phyloP scores from a whole-genome alignment of 2,888 invertebrate species.

The Invenusta paracnida region DNA sequence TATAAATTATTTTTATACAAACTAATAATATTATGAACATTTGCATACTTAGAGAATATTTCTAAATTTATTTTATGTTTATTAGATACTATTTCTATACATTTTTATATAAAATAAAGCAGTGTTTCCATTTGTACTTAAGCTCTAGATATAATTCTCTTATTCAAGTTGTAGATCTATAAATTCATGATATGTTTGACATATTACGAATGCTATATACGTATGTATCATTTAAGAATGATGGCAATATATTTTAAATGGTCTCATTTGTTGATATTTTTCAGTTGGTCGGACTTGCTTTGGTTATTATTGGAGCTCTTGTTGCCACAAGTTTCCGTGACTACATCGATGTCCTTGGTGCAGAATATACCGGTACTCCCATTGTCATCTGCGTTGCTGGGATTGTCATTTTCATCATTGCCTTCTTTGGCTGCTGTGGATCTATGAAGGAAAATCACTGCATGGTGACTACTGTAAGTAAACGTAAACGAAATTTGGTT shows the following conservation, averaged over 20 bases:
- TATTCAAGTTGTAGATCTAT: no score
- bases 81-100: no score
- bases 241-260: not conserved
- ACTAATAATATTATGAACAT: no score
- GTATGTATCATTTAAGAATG: no score
- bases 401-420: not conserved
- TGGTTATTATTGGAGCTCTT: not conserved
- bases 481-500: no score
- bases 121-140: no score
- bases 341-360: not conserved
- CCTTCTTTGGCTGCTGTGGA: conserved; percentile 3
- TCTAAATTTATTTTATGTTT: no score
- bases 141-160: no score
- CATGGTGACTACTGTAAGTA: conserved; percentile 15
- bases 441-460: conserved; percentile 1
- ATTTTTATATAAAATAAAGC: not conserved
- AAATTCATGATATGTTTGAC: no score
- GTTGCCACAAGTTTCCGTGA: not conserved
- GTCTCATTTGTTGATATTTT: not conserved
- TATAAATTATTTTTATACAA: no score
- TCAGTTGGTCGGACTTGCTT: not conserved
- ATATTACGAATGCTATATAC: no score
- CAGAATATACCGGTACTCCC: not conserved
- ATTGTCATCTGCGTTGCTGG: not conserved
- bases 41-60: no score